Conservation (phyloP, 2,113 vertebrate genomes). For the Actenoides hombroni region DNA sequence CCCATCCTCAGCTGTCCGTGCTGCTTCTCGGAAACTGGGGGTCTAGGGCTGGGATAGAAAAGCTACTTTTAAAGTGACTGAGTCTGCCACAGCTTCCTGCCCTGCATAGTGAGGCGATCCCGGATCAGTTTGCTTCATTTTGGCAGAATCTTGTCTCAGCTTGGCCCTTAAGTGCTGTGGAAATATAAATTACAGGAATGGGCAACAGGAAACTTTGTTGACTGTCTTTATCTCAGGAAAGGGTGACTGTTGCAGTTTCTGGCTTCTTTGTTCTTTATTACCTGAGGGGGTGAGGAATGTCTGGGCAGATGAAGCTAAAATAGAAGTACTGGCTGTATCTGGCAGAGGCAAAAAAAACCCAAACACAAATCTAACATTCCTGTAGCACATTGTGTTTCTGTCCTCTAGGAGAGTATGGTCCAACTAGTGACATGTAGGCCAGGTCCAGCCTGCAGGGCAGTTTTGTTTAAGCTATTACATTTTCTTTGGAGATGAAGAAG, state of each 20-base stretch:
- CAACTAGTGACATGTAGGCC: background rate
- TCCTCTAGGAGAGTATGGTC: background rate
- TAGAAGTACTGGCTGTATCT: fast-evolving
- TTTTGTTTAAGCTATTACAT: background rate
- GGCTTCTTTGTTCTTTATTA: background rate
- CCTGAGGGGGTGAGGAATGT: background rate
- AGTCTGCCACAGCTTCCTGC: background rate
- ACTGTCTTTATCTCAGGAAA: background rate
- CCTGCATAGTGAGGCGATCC: background rate
- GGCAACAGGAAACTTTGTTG: background rate
- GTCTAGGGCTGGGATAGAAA: background rate
- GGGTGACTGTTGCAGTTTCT: background rate
- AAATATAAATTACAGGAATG: background rate
- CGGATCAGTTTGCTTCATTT: background rate
- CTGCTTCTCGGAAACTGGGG: background rate
- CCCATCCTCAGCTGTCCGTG: background rate
- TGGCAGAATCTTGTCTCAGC: background rate
- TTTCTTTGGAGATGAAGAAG: background rate
- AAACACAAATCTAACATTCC: background rate
- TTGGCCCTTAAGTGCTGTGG: background rate
- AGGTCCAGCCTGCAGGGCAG: background rate
- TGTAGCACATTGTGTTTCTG: background rate
- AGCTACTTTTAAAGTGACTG: background rate
- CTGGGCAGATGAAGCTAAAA: background rate
- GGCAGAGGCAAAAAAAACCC: background rate